Base-by-base conservation (phyloP, 2,888 invertebrate species). In the Oligia fasciuncula region DNA sequence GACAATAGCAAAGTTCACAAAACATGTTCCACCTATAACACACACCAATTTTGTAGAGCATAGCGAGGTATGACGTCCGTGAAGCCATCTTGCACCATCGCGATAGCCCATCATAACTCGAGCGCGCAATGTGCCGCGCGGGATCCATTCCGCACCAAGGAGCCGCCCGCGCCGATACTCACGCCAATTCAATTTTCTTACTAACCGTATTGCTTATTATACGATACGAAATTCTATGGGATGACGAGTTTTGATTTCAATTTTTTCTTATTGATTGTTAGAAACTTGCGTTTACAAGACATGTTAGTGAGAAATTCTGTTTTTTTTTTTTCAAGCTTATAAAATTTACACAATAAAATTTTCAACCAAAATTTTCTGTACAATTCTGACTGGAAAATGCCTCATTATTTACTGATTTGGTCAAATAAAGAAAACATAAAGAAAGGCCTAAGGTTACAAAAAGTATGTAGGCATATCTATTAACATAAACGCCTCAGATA, bases 81-180 rank as follows among this genome's bases (percentile, higher is more conserved):
- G 76, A 74, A 85, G 81, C 69, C 77, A 84, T 83, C 80, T 68
- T 76, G 82, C 80, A 85, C 86, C 90, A 87, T 85, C 79, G 79
- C 90, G 91, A 92, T 92, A 91, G 91, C 90, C 92, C 93, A 93
- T 94, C 95, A 94, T 94, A 94, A 93, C 92, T 94, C 90, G 87
- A 82, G 83, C 86, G 85, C 91, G 85, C 91, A 94, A 96, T 95
- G 95, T 91, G 93, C 91, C 95, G 92, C 95, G 85, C 92, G 96
- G 95, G 96, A 95, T 94, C 93, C 95, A 96, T 96, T 95, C 91
- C 89, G 93, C 95, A 95, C 96, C 96, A 96, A 95, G 93, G 94
- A 92, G 93, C 93, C 92, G 85, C 88, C 89, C 92, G 90, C 93
- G 89, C 92, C 92, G 91, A 93, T 92, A 93, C 91, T 87, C 89